Base-by-base conservation (phyloP, 2,888 invertebrate species). In the Cybosia mesomella region DNA sequence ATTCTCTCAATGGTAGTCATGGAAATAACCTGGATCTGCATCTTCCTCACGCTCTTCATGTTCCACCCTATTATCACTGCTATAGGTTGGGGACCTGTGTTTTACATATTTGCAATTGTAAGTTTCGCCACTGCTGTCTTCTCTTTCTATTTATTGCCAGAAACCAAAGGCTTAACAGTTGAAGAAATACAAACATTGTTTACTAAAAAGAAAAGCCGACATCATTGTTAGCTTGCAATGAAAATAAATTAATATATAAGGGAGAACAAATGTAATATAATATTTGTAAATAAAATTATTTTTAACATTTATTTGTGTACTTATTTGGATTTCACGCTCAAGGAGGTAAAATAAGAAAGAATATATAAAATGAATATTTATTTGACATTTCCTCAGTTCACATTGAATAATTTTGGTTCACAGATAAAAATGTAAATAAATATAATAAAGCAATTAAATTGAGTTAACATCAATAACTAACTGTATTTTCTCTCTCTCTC, bases 81-180 rank as follows among this genome's bases (percentile, higher is more conserved):
- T 4, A 59, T 88, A 0, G 90, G 90, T 0, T 80, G 91, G 10
- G 86, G 88, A 0, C 83, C 83, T 0, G 82, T 91, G 10, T 92
- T 92, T 79, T 91, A 88, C 71, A 68, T 90, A 34, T 92, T 92
- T 70, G 82, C 87, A 0, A 69, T 62, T 0, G 65, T 84, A 4
- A 83, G 87, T 67, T 81, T 89, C 36, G n/a, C 77, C 3, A 81
- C 89, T 0, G 76, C 85, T 1, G 32, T 84, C 0, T 91, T 85
- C 73, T 76, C 83, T 43, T 67, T 68, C n/a, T 79, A 81, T 62
- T 87, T 67, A 66, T 66, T 87, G 32, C 91, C 91, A 0, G 92
- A 92, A 68, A 92, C 91, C 0, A 90, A 87, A 58, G 91, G 91
- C 1, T 65, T 91, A 58, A 76, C 88, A 0, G 84, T 91, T 0